These are phyloP conservation scores for Himalopsyche kuldschensis DNA, from an alignment of 2,888 invertebrate genomes.

Conservation along the genomic window DNA sequence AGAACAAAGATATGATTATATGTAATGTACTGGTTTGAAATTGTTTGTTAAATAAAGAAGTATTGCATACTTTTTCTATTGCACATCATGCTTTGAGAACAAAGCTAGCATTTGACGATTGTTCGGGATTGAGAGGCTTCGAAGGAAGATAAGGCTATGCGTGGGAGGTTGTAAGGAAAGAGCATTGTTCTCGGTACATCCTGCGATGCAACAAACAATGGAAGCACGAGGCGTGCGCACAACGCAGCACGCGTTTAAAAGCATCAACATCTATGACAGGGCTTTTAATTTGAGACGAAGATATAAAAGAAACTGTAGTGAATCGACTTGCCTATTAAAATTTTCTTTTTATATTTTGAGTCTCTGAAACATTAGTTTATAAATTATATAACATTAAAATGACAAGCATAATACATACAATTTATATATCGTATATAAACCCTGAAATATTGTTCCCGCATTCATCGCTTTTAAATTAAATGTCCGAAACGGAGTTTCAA, in stretches of 20 bases:
- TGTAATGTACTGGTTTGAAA: too few species aligned
- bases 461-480: too few species aligned
- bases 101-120: not conserved
- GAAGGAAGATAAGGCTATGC: conserved; percentile 28
- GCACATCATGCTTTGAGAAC: not conserved
- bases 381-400: too few species aligned
- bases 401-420: too few species aligned
- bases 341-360: not conserved
- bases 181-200: conserved; percentile 32
- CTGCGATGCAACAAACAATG: conserved; percentile 21
- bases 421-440: too few species aligned
- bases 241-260: conserved; percentile 4
- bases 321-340: not conserved
- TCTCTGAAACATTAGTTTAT: too few species aligned
- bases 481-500: too few species aligned
- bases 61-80: not conserved
- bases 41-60: too few species aligned
- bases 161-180: conserved; percentile 28
- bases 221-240: conserved; percentile 35
- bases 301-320: not conserved
- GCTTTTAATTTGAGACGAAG: not conserved
- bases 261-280: not conserved
- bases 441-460: too few species aligned
- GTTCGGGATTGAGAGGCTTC: not conserved
- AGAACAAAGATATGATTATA: too few species aligned